Percentiles rank a stretch among this genome's conserved stretches.
These are phyloP conservation scores for Zaprionus gabonicus DNA, from an alignment of 1,140 invertebrate genomes.

Conservation along the genomic window DNA sequence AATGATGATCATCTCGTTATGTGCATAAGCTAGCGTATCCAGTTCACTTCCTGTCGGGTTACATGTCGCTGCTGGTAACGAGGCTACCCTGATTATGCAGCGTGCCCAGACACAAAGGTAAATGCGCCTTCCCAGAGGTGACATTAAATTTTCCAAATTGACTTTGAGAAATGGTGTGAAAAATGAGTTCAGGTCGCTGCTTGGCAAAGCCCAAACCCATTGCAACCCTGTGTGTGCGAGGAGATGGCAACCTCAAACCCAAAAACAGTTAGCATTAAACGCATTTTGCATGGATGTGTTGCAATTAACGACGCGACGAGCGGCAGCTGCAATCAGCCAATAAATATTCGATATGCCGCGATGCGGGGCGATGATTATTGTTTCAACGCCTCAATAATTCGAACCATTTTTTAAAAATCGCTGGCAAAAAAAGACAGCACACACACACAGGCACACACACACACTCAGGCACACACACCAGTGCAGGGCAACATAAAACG, in stretches of 20 bases:
- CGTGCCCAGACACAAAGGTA: neutral
- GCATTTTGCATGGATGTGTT: slow-evolving; percentile 68
- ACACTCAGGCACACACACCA: slow-evolving; percentile 14
- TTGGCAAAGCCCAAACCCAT: neutral
- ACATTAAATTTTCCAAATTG: slow-evolving; percentile 62
- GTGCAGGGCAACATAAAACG: slow-evolving; percentile 30
- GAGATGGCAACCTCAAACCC: neutral
- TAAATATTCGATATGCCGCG: slow-evolving; percentile 46
- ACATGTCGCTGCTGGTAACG: neutral
- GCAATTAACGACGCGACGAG: slow-evolving; percentile 60
- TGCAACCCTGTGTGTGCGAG: neutral
- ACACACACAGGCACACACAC: slow-evolving; percentile 13
- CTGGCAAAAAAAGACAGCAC: slow-evolving; percentile 50
- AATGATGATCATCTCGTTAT: neutral
- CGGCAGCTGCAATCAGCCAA: slow-evolving; percentile 71
- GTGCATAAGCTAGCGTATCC: neutral
- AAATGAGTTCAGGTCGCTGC: slow-evolving; percentile 35
- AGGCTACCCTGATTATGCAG: slow-evolving; percentile 18
- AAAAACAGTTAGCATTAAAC: slow-evolving; percentile 56
- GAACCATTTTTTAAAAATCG: slow-evolving; percentile 60
- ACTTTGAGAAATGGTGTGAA: slow-evolving; percentile 77
- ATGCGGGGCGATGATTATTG: slow-evolving; percentile 70
- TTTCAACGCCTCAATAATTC: slow-evolving; percentile 81
- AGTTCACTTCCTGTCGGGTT: neutral
- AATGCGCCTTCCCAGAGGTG: slow-evolving; percentile 62